Evolutionary conservation across 1,140 invertebrate genomes (phyloP).

Genomic region (Drosophila insularis): DNA sequence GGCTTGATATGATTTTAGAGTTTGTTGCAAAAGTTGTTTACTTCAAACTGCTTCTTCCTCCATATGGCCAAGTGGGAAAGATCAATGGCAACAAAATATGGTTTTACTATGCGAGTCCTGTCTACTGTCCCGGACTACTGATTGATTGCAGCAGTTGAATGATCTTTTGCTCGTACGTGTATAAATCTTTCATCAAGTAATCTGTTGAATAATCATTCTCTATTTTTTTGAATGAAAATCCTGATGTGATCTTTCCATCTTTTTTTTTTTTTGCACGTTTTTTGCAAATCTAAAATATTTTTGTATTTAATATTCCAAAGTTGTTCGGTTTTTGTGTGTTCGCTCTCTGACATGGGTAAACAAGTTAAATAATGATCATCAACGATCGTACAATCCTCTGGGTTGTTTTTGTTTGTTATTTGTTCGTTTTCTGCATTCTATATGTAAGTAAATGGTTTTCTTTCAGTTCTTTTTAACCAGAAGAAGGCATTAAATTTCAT

Average conservation of each 20-base stretch:
- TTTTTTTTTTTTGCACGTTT: constrained; percentile 19
- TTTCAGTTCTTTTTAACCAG: constrained; percentile 15
- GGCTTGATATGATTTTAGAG: constrained; percentile 50
- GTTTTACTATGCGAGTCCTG: neutral
- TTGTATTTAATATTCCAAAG: constrained; percentile 50
- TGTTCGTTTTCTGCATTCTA: constrained; percentile 16
- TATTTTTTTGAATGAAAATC: constrained; percentile 11
- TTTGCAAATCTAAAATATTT: constrained; percentile 34
- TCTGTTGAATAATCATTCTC: constrained; percentile 4
- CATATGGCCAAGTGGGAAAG: neutral
- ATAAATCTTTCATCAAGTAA: constrained; percentile 7
- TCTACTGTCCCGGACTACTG: neutral
- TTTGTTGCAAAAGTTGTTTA: constrained; percentile 16
- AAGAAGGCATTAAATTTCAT: constrained; percentile 63
- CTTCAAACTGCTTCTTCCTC: neutral
- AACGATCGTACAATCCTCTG: neutral
- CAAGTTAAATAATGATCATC: constrained; percentile 47
- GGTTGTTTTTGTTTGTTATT: constrained; percentile 19
- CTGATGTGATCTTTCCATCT: constrained; percentile 12
- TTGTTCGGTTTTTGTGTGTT: constrained; percentile 28
- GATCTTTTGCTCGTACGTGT: neutral
- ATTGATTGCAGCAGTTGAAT: neutral
- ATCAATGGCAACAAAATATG: neutral
- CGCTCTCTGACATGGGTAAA: constrained; percentile 59
- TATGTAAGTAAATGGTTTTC: neutral